Percentiles rank a stretch among this genome's conserved stretches.
Conservation (phyloP, 2,888 invertebrate species). For the Callyntrura sp. region DNA sequence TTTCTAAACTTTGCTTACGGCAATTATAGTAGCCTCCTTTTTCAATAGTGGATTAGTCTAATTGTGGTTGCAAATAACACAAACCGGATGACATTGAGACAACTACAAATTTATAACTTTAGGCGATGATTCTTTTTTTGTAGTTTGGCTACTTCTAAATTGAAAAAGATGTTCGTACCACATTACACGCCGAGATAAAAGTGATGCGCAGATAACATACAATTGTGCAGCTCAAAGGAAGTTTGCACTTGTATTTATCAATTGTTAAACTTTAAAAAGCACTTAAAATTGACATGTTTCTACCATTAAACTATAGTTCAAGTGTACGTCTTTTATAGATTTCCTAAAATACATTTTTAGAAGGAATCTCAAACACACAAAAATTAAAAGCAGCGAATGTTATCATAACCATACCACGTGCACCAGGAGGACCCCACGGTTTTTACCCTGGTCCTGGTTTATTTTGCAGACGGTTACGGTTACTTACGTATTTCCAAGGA, state of each 20-base stretch:
- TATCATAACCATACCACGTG: constrained; percentile 21
- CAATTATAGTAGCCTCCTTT: background rate
- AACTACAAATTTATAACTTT: too few relatives aligned
- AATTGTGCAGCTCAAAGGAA: too few relatives aligned
- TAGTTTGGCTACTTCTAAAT: too few relatives aligned
- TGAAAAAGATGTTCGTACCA: too few relatives aligned
- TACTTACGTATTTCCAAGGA: background rate
- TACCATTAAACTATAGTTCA: background rate
- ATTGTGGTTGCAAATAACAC: background rate
- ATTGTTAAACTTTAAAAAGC: too few relatives aligned
- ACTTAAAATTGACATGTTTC: constrained; percentile 32
- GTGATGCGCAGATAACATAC: too few relatives aligned
- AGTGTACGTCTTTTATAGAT: background rate
- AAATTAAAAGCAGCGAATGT: background rate
- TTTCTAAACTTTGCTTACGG: background rate
- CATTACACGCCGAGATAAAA: too few relatives aligned
- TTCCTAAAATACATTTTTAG: constrained; percentile 34
- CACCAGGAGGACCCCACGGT: background rate
- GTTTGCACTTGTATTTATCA: too few relatives aligned
- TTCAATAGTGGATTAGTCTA: background rate
- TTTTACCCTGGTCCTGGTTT: constrained; percentile 26
- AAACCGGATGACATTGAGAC: too few relatives aligned
- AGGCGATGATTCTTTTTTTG: too few relatives aligned
- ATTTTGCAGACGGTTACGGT: constrained; percentile 29
- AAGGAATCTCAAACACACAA: background rate